These are phyloP conservation scores for Triplophysa yarkandensis DNA, from an alignment of 2,797 vertebrate genomes.

Conservation along the genomic window DNA sequence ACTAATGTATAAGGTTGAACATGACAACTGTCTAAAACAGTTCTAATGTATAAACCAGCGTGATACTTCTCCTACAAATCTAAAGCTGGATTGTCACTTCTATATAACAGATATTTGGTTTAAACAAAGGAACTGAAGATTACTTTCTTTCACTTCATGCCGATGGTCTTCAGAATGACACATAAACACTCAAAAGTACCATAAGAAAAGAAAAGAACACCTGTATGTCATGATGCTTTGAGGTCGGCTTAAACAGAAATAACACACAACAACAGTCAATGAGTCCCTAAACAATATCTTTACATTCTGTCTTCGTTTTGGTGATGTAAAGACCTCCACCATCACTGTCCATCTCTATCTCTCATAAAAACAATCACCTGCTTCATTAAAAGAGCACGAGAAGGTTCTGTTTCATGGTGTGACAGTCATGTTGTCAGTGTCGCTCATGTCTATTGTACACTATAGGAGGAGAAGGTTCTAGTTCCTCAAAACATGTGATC, in stretches of 20 bases:
- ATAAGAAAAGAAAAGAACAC: not conserved
- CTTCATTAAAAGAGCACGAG: not conserved
- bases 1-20: too few species aligned
- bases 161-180: not conserved
- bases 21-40: too few species aligned
- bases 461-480: slow-evolving; percentile 50
- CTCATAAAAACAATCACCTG: not conserved
- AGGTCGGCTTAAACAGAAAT: slow-evolving; percentile 50
- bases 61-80: too few species aligned
- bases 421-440: not conserved
- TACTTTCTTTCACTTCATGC: slow-evolving; percentile 5
- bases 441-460: not conserved
- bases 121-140: slow-evolving; percentile 14
- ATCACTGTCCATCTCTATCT: not conserved
- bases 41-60: too few species aligned
- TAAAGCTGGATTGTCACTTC: too few species aligned
- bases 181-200: not conserved
- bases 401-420: not conserved
- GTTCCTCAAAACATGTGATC: slow-evolving; percentile 66
- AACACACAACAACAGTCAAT: too few species aligned
- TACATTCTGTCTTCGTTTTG: too few species aligned
- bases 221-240: slow-evolving; percentile 16
- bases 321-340: not conserved
- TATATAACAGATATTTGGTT: too few species aligned
- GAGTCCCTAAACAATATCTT: too few species aligned